Conservation (phyloP, 2,797 vertebrate genomes). For the Sebastes taczanowskii region DNA sequence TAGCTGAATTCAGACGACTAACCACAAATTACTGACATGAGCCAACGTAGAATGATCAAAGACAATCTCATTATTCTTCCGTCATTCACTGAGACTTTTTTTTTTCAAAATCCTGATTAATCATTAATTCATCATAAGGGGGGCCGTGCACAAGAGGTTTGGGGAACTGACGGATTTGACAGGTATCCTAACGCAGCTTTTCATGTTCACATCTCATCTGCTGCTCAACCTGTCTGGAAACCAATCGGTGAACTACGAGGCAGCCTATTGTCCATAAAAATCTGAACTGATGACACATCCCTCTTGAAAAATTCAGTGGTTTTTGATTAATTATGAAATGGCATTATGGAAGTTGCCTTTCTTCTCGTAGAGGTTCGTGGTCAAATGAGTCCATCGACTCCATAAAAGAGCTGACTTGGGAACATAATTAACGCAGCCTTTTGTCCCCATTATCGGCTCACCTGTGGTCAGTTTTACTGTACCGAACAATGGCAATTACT, state of each 20-base stretch:
- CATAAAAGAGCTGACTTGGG: slow-evolving; percentile 61
- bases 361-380: slow-evolving; percentile 36
- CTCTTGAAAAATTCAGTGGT: slow-evolving; percentile 63
- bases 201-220: slow-evolving; percentile 65
- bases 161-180: slow-evolving; percentile 67
- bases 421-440: slow-evolving; percentile 57
- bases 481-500: slow-evolving; percentile 58
- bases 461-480: slow-evolving; percentile 58
- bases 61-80: slow-evolving; percentile 68
- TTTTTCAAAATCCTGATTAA: slow-evolving; percentile 64
- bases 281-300: slow-evolving; percentile 46
- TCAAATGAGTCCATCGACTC: slow-evolving; percentile 51
- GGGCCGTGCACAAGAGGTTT: slow-evolving; percentile 36
- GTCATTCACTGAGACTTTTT: slow-evolving; percentile 50
- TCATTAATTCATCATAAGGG: slow-evolving; percentile 69
- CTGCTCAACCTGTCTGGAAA: slow-evolving; percentile 45
- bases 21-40: slow-evolving; percentile 59
- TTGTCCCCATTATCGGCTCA: slow-evolving; percentile 66
- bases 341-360: slow-evolving; percentile 53
- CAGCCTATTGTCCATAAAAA: slow-evolving; percentile 64
- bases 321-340: slow-evolving; percentile 73
- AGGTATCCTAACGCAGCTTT: slow-evolving; percentile 68
- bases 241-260: slow-evolving; percentile 62
- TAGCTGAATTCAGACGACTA: slow-evolving; percentile 46
- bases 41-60: slow-evolving; percentile 64